Evolutionary conservation across 2,888 invertebrate species (phyloP).

Genomic region (Orthosia gracilis): DNA sequence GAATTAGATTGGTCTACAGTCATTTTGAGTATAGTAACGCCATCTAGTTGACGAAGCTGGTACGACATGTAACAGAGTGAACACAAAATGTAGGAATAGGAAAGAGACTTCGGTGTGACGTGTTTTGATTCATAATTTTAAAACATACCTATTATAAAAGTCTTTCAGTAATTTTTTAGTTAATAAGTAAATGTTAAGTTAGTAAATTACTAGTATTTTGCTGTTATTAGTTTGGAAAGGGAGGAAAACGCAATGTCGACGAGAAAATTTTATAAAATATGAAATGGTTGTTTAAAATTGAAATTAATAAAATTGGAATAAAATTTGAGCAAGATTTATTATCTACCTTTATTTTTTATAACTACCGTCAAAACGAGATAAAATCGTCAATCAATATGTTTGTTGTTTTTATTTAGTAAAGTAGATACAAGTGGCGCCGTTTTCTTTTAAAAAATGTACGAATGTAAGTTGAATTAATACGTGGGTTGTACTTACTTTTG

Average conservation of each 20-base stretch:
- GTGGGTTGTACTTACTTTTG: slow-evolving; percentile 19
- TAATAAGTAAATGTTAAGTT: not conserved
- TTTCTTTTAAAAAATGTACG: not conserved
- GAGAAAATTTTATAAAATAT: not conserved
- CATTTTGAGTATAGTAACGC: slow-evolving; percentile 14
- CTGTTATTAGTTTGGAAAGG: not conserved
- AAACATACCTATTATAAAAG: too few species aligned
- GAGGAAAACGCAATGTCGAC: not conserved
- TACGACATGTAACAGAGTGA: not conserved
- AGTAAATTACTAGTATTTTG: not conserved
- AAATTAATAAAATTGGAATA: too few species aligned
- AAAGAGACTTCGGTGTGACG: not conserved
- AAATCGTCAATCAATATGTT: not conserved
- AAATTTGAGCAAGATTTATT: not conserved
- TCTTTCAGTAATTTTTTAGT: too few species aligned
- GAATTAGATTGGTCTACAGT: not conserved
- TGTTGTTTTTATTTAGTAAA: not conserved
- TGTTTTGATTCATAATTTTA: not conserved
- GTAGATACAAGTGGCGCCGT: not conserved
- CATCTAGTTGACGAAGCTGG: slow-evolving; percentile 28
- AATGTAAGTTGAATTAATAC: not conserved
- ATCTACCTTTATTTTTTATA: not conserved
- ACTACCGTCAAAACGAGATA: not conserved
- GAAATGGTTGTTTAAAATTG: not conserved
- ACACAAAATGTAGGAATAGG: not conserved